Base-by-base conservation (phyloP, 1,140 invertebrate species). In the Eupeodes corollae region DNA sequence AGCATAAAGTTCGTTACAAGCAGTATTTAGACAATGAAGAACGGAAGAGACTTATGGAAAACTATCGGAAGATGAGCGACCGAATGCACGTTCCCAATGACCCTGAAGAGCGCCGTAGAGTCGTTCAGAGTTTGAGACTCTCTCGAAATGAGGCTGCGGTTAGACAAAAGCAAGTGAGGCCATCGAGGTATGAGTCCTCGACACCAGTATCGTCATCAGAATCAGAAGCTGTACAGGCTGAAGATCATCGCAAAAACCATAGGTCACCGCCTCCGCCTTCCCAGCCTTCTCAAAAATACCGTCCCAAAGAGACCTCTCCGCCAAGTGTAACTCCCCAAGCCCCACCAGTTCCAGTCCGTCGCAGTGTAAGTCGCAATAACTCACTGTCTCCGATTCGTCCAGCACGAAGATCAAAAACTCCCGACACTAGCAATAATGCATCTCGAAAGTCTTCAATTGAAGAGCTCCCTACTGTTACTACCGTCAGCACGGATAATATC, bases 151-250 rank as follows among this genome's bases (percentile, higher is more conserved):
- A 66, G 47, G 56, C 45, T 19, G 55, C 58, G 3, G 8, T 39
- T 5, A 37, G 42, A 5, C 6, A 15, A 8, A 30, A n/a, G 2
- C 26, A 52, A 5, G 14, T 47, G 11, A 52, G 55, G 1, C 13
- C n/a, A 1, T 47, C 8, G 0, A n/a, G 14, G 19, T 62, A 67
- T 0, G 63, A 67, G 32, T 67, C 63, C 5, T 67, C 63, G 16
- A 66, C 63, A 3, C 61, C 67, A 46, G 67, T 67, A 26, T 63
- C 61, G 15, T 64, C 61, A 9, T 67, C 63, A 19, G 63, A 67
- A 31, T 60, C 61, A 8, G 63, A 67, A 32, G 50, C 51, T 15
- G 35, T 39, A 5, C 43, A 49, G 2, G 38, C 46, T 13, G 51
- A 63, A 44, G 59, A 61, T 34, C 42, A 21, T 14, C 39, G 39